Evolutionary conservation across 2,888 invertebrate species (phyloP).

Genomic region (Adelphocoris suturalis): DNA sequence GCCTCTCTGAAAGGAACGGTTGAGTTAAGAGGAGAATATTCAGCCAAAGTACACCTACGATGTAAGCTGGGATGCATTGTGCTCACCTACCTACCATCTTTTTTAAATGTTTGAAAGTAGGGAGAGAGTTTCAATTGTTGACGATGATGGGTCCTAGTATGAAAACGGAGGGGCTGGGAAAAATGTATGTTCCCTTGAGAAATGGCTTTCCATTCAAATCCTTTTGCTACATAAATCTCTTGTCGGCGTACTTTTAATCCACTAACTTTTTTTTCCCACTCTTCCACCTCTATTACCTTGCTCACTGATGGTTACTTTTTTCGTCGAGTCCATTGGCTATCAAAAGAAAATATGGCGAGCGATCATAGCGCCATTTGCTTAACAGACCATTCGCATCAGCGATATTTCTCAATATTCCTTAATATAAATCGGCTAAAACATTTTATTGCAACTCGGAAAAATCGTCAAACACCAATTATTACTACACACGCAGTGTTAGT

Average conservation of each 20-base stretch:
- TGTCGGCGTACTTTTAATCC: conserved; percentile 15
- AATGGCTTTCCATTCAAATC: conserved; percentile 10
- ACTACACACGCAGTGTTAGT: too few relatives aligned
- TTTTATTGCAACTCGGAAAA: too few relatives aligned
- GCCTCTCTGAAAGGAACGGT: not conserved
- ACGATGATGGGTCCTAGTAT: not conserved
- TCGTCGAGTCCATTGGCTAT: too few relatives aligned
- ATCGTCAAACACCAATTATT: too few relatives aligned
- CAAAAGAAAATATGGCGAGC: too few relatives aligned
- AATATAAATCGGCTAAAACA: too few relatives aligned
- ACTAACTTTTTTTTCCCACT: not conserved
- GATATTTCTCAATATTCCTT: too few relatives aligned
- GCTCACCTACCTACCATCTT: not conserved
- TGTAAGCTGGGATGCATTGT: not conserved
- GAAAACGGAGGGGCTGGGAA: not conserved
- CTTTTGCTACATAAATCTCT: conserved; percentile 18
- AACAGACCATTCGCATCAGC: too few relatives aligned
- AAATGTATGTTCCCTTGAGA: conserved; percentile 26
- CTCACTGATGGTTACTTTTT: not conserved
- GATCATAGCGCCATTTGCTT: too few relatives aligned
- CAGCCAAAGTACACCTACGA: not conserved
- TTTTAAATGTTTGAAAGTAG: not conserved
- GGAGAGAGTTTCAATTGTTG: conserved; percentile 6
- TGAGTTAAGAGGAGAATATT: not conserved
- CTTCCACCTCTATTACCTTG: not conserved